A percentile compares a stretch with the other conserved stretches of the same genome.
Conservation (phyloP, 2,113 vertebrate species). For the Delphinapterus leucas region DNA sequence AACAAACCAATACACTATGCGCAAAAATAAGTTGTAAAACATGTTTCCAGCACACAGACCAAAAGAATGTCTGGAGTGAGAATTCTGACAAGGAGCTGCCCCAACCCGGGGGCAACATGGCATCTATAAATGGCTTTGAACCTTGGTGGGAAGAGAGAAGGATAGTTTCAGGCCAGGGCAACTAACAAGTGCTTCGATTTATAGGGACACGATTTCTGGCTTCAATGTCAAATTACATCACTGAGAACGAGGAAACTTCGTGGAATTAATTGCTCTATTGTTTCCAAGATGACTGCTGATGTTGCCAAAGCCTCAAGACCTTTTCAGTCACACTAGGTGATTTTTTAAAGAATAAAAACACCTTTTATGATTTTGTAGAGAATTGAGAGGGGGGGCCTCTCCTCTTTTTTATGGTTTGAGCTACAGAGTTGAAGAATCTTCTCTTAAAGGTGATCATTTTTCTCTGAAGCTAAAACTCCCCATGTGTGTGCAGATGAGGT, state of each 20-base stretch:
- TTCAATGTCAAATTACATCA: not conserved
- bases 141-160: not conserved
- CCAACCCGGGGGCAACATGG: accelerated
- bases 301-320: not conserved
- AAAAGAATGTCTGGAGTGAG: not conserved
- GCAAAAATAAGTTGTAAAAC: not conserved
- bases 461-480: not conserved
- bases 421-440: not conserved
- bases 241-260: not conserved
- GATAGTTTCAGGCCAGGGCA: not conserved
- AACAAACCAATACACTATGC: not conserved
- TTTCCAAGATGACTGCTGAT: not conserved
- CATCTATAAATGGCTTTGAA: accelerated
- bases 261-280: not conserved
- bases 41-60: not conserved
- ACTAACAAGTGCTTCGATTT: not conserved
- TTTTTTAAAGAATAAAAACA: not conserved
- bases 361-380: not conserved
- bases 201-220: not conserved
- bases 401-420: not conserved
- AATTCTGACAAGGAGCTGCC: accelerated
- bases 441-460: not conserved
- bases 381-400: accelerated
- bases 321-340: not conserved
- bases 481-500: not conserved